A percentile compares a stretch with the other conserved stretches of the same genome.
phyloP scores from a whole-genome alignment of 2,113 vertebrate species.

The Jacana jacana region DNA sequence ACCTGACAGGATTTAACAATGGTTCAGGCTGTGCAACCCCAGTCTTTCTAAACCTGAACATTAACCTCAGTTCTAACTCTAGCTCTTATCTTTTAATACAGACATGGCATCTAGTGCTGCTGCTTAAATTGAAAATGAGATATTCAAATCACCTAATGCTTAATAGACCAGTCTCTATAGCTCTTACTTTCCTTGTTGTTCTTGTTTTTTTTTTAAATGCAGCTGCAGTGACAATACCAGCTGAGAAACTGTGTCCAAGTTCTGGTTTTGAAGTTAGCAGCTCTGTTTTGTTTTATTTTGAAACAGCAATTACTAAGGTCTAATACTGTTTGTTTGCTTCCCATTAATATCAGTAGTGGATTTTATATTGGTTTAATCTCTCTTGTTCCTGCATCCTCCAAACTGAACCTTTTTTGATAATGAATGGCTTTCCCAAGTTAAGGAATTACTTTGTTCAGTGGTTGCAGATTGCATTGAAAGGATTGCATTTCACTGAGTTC shows the following conservation, averaged over 20 bases:
- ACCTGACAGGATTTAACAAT: background rate
- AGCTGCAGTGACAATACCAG: background rate
- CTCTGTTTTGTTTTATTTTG: background rate
- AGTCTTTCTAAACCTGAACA: background rate
- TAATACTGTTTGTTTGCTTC: background rate
- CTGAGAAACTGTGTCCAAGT: background rate
- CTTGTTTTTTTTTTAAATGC: background rate
- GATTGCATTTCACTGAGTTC: background rate
- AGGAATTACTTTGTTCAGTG: background rate
- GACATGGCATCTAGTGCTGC: background rate
- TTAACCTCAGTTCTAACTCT: background rate
- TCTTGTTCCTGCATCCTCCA: background rate
- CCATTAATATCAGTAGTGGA: background rate
- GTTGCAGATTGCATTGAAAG: background rate
- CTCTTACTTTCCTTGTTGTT: background rate
- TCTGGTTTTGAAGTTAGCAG: background rate
- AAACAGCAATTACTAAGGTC: background rate
- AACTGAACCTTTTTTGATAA: background rate
- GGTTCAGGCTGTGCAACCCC: background rate
- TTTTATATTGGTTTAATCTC: background rate
- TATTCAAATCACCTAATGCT: background rate
- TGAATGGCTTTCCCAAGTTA: background rate
- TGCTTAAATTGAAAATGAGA: background rate
- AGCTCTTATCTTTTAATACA: conserved; percentile 21
- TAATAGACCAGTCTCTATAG: background rate